Percentiles rank a stretch among this genome's conserved stretches.
Evolutionary conservation across 2,113 vertebrate genomes (phyloP).

Genomic region (Brachyhypopomus gauderio): DNA sequence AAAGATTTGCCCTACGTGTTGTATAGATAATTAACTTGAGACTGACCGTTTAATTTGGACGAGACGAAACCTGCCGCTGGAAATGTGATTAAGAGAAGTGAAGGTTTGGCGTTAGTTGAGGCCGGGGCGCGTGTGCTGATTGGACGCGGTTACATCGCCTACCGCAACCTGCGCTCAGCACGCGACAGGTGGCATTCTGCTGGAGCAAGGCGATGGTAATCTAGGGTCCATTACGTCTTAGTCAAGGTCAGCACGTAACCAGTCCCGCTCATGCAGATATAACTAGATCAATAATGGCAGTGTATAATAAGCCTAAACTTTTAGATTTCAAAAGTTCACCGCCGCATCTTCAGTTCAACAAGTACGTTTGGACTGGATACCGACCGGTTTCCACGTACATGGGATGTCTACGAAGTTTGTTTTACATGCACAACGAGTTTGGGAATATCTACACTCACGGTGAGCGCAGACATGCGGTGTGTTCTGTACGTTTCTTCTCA

Average conservation of each 20-base stretch:
- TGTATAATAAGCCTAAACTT: constrained; percentile 78
- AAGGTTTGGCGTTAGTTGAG: no score
- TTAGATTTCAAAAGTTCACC: constrained; percentile 85
- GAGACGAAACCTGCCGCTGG: no score
- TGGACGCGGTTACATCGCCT: no score
- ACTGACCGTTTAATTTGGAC: no score
- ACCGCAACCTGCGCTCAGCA: neutral
- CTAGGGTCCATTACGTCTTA: neutral
- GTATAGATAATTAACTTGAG: no score
- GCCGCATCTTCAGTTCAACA: constrained; percentile 88
- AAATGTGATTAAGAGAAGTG: no score
- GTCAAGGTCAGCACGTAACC: no score
- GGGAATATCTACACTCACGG: constrained; percentile 93
- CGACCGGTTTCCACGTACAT: constrained; percentile 80
- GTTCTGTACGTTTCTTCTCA: neutral
- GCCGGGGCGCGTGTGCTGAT: no score
- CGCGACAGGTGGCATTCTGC: neutral
- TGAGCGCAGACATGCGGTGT: constrained; percentile 64
- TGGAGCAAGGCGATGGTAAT: neutral
- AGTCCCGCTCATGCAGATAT: neutral
- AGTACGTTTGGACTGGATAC: constrained; percentile 87
- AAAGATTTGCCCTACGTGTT: no score
- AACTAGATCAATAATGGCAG: constrained; percentile 66
- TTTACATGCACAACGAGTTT: constrained; percentile 91
- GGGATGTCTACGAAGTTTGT: constrained; percentile 84